A percentile compares a stretch with the other conserved stretches of the same genome.
phyloP scores from a whole-genome alignment of 1,140 invertebrate species.

The Lineus longissimus region DNA sequence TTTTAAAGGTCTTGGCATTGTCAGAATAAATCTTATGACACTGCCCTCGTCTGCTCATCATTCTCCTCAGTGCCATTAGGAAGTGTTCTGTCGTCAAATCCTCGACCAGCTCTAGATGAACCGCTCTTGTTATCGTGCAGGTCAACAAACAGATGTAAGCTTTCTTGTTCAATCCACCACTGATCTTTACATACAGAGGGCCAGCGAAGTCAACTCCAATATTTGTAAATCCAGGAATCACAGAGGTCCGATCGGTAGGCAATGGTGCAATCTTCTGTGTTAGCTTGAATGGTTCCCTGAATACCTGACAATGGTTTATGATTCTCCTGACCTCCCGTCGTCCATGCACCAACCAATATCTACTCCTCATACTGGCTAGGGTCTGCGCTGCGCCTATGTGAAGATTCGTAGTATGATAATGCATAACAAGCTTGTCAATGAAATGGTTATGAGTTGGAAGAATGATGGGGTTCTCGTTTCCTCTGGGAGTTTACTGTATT shows the following conservation, averaged over 20 bases:
- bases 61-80: neutral
- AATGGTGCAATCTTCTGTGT: neutral
- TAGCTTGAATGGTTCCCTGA: neutral
- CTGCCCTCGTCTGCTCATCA: neutral
- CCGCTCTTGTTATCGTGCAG: neutral
- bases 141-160: neutral
- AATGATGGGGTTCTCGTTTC: neutral
- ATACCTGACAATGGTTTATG: neutral
- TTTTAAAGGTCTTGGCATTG: slow-evolving; percentile 6
- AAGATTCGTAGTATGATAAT: neutral
- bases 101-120: neutral
- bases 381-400: neutral
- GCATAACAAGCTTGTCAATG: neutral
- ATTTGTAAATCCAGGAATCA: neutral
- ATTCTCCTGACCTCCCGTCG: neutral
- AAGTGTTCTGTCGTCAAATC: neutral
- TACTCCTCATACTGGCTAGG: neutral
- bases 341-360: neutral
- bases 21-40: neutral
- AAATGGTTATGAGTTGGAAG: neutral
- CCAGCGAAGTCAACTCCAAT: neutral
- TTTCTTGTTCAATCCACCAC: neutral
- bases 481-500: neutral
- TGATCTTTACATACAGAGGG: neutral
- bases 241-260: neutral